Conservation (phyloP, 2,113 vertebrate species). For the Diphyllodes magnificus region DNA sequence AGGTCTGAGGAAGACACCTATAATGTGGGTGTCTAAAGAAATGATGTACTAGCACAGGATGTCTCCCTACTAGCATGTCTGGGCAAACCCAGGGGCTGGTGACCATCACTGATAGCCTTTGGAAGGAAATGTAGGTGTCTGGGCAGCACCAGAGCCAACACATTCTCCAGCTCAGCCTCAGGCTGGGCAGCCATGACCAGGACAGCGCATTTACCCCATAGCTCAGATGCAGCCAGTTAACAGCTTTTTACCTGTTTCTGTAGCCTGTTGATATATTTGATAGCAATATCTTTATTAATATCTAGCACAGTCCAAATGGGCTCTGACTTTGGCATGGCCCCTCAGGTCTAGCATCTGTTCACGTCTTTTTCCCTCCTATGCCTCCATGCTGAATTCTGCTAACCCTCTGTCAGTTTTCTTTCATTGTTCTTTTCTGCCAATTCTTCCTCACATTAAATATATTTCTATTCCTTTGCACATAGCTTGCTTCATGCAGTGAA, state of each 20-base stretch:
- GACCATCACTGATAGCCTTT: neutral
- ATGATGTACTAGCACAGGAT: neutral
- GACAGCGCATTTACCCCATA: neutral
- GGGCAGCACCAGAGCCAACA: neutral
- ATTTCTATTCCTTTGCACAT: neutral
- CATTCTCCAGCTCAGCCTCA: neutral
- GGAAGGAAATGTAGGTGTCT: neutral
- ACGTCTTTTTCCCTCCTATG: neutral
- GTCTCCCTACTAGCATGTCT: neutral
- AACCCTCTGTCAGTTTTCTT: neutral
- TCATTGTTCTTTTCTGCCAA: neutral
- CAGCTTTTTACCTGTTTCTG: neutral
- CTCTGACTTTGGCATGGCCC: neutral
- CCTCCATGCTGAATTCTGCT: neutral
- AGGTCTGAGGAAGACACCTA: neutral
- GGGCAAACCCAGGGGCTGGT: neutral
- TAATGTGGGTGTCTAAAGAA: neutral
- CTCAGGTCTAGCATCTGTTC: neutral
- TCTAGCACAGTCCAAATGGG: neutral
- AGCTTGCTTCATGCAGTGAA: neutral
- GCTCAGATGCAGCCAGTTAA: neutral
- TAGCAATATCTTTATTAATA: neutral
- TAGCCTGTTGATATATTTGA: neutral
- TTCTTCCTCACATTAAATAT: neutral
- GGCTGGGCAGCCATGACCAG: neutral